Evolutionary conservation across 2,888 invertebrate genomes (phyloP), one percentile per base, ranked within the genome.

Genomic region (Drosophila mettleri): DNA sequence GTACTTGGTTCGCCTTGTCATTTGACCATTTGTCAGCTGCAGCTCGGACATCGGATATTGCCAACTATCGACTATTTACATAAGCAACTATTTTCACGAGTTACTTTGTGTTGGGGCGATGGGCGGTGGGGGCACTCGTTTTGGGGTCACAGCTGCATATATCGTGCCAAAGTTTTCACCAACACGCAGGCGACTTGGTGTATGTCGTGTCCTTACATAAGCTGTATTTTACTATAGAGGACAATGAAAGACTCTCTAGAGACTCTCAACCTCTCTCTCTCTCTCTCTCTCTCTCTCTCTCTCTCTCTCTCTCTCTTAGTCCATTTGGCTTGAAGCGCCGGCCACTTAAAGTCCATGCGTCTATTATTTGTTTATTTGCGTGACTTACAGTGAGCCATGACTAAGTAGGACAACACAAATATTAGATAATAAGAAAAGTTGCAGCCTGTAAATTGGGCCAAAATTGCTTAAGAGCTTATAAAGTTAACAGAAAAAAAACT

Each of bases 161-260:
- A 78, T 81, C 69, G 72, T 79, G 67, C 53, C 69, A 69, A 81
- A 69, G 70, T 69, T 64, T 65, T 76, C 60, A 51, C 34, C 34
- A 34, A 48, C 54, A 46, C 27, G n/a, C 12, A 84, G 71, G 72
- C 78, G 55, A 20, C 31, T 48, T 48, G 83, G 60, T 67, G 46
- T 80, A 4, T 78, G 16, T 78, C 69, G 74, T 78, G 69, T 68
- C 58, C 65, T 83, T 83, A 83, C 85, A 86, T 83, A 83, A 83
- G 69, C 72, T 69, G 52, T 51, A 63, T 73, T 67, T 75, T 71
- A 69, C 49, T 62, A 67, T 69, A 57, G 52, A 69, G 43, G 43
- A 54, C 54, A 33, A 24, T 46, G 43, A 45, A 20, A 22, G 51
- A 54, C 57, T 53, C 49, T 34, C 48, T 43, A 29, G 29, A 29